Conservation (phyloP, 2,888 invertebrate species). For the Thereva nobilitata region DNA sequence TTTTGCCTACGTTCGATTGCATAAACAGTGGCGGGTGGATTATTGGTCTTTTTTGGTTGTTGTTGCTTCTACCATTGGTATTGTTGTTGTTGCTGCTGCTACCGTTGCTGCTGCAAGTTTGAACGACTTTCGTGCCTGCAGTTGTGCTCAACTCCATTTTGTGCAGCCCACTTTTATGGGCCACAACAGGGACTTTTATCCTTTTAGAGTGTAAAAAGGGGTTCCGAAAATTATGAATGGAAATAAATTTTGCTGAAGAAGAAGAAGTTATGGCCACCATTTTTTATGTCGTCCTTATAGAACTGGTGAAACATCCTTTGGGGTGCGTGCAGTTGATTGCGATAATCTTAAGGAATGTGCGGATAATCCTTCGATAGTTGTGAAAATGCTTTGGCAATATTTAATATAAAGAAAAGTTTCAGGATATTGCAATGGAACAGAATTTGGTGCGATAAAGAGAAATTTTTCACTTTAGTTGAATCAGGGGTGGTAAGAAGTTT, state of each 20-base stretch:
- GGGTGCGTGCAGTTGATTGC: constrained; percentile 15
- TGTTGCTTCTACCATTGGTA: too few species aligned
- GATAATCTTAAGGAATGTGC: too few species aligned
- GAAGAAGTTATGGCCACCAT: constrained; percentile 13
- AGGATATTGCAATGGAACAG: too few species aligned
- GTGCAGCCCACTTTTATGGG: constrained; percentile 24
- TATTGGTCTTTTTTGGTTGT: constrained; percentile 25
- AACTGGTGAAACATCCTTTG: not conserved
- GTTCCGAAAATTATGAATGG: constrained; percentile 28
- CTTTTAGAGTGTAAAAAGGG: constrained; percentile 5
- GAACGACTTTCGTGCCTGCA: constrained; percentile 13
- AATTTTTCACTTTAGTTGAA: too few species aligned
- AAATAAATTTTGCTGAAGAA: constrained; percentile 18
- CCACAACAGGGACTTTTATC: constrained; percentile 3
- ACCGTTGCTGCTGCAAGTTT: not conserved
- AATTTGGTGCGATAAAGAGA: too few species aligned
- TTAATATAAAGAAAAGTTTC: too few species aligned
- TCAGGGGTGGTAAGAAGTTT: too few species aligned
- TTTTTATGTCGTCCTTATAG: constrained; percentile 18
- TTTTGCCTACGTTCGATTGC: constrained; percentile 30
- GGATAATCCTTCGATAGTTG: too few species aligned
- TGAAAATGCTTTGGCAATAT: too few species aligned
- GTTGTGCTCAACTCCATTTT: constrained; percentile 31
- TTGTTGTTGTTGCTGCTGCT: too few species aligned
- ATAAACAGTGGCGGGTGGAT: constrained; percentile 35